phyloP scores from a whole-genome alignment of 2,113 vertebrate species.

The Leiothrix lutea region DNA sequence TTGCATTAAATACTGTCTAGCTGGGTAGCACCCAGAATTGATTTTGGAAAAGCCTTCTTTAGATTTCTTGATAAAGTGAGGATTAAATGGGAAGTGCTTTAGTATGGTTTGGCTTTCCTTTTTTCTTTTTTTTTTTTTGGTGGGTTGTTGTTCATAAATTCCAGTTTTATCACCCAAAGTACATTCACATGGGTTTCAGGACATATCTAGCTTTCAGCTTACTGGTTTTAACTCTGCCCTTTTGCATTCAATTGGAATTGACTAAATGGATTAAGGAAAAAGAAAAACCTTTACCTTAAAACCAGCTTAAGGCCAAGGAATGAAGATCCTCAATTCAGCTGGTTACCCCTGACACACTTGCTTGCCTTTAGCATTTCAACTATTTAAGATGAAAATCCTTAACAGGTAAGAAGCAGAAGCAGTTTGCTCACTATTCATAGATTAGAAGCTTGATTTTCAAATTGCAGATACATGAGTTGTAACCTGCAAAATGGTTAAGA shows the following conservation, averaged over 20 bases:
- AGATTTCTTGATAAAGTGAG: background rate
- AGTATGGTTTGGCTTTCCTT: background rate
- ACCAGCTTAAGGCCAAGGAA: background rate
- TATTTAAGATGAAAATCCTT: background rate
- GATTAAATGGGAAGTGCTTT: background rate
- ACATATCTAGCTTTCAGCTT: background rate
- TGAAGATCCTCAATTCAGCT: background rate
- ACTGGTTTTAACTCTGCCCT: background rate
- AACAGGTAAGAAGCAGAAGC: background rate
- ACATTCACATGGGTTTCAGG: background rate
- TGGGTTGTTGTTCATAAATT: background rate
- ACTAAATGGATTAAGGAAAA: background rate
- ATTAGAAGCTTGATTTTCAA: background rate
- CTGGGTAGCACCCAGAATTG: background rate
- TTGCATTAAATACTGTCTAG: background rate
- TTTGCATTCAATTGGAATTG: background rate
- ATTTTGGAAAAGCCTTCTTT: background rate
- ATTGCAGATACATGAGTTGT: background rate
- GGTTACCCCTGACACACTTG: background rate
- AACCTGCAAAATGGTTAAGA: background rate
- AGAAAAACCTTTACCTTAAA: conserved; percentile 16
- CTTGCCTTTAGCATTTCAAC: background rate
- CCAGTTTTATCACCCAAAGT: background rate
- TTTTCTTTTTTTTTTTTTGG: background rate
- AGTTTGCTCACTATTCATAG: background rate